Percentiles rank a stretch among this genome's conserved stretches.
Conservation (phyloP, 1,140 invertebrate genomes). For the Heliothis subflexa region DNA sequence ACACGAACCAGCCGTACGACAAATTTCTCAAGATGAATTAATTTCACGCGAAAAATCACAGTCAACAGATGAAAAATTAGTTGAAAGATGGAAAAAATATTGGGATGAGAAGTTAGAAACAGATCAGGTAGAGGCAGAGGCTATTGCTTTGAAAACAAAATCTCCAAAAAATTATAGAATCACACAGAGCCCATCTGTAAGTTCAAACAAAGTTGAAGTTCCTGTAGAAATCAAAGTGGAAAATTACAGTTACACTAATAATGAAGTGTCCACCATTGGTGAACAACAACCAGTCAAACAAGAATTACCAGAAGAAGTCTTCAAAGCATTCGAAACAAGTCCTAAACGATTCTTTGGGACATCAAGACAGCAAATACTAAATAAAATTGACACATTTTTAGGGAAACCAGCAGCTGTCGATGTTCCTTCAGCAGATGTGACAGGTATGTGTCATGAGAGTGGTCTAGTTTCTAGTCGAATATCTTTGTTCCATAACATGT, state of each 20-base stretch:
- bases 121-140: conserved; percentile 59
- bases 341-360: conserved; percentile 83
- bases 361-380: conserved; percentile 79
- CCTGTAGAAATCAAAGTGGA: conserved; percentile 12
- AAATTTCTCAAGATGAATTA: conserved; percentile 27
- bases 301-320: conserved; percentile 81
- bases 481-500: conserved; percentile 78
- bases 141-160: conserved; percentile 35
- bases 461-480: conserved; percentile 83
- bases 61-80: conserved; percentile 62
- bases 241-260: conserved; percentile 21
- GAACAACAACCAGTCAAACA: conserved; percentile 61
- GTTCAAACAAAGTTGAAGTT: conserved; percentile 3
- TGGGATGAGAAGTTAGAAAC: conserved; percentile 76
- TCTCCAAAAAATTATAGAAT: conserved; percentile 13
- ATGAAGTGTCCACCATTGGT: not conserved
- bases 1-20: conserved; percentile 16
- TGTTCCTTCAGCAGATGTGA: conserved; percentile 54
- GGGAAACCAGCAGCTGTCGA: conserved; percentile 64
- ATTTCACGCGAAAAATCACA: not conserved
- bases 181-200: not conserved
- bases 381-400: conserved; percentile 81
- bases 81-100: conserved; percentile 80
- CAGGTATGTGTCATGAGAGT: conserved; percentile 65
- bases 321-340: conserved; percentile 83